These are phyloP conservation scores for Aplocera efformata DNA, from an alignment of 2,888 invertebrate genomes.

Conservation along the genomic window DNA sequence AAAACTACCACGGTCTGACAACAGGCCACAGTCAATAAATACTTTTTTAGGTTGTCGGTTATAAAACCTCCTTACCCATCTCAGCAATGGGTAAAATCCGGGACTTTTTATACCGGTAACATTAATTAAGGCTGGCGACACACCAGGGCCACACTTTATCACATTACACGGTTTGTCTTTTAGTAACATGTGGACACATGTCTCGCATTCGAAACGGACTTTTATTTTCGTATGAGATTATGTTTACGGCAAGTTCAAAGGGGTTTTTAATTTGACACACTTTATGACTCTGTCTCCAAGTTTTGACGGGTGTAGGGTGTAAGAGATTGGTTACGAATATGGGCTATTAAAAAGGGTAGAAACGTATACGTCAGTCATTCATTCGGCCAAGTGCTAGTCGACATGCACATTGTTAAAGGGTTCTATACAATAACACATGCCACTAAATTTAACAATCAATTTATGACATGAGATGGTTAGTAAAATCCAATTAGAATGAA, in stretches of 20 bases:
- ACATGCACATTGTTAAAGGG: too few species aligned
- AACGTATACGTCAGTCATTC: too few species aligned
- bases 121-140: slow-evolving; percentile 1
- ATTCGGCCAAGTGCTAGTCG: too few species aligned
- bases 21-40: too few species aligned
- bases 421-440: too few species aligned
- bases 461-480: too few species aligned
- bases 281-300: slow-evolving; percentile 60
- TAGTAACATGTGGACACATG: slow-evolving; percentile 71
- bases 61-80: too few species aligned
- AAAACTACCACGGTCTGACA: too few species aligned
- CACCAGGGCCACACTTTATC: slow-evolving; percentile 51
- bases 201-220: slow-evolving; percentile 60
- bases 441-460: too few species aligned
- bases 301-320: slow-evolving; percentile 52
- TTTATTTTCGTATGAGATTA: slow-evolving; percentile 66
- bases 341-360: slow-evolving; percentile 27
- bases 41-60: too few species aligned
- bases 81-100: background rate
- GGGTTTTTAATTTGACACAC: slow-evolving; percentile 73
- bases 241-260: slow-evolving; percentile 71
- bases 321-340: slow-evolving; percentile 40
- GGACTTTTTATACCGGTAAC: background rate
- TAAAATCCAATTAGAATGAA: too few species aligned
- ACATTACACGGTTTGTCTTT: slow-evolving; percentile 68